A percentile compares a stretch with the other conserved stretches of the same genome.
These are phyloP conservation scores for Hemibagrus guttatus DNA, from an alignment of 2,797 vertebrate genomes.

Conservation along the genomic window DNA sequence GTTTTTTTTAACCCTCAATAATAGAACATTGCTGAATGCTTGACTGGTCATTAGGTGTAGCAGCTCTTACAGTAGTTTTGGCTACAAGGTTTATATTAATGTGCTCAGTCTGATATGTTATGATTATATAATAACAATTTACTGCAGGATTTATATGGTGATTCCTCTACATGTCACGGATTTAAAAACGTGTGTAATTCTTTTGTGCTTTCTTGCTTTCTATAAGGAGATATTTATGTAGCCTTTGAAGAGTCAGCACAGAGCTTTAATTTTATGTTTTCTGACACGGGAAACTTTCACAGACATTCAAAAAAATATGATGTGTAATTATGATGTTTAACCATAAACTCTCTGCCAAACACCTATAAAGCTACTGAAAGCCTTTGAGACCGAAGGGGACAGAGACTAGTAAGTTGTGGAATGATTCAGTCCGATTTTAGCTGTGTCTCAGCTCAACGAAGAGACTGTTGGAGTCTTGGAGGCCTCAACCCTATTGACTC, in stretches of 20 bases:
- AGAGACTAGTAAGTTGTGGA: too few relatives aligned
- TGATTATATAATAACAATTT: conserved; percentile 4
- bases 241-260: not conserved
- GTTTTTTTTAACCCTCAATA: not conserved
- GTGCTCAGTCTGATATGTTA: not conserved
- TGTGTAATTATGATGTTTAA: not conserved
- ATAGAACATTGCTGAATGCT: not conserved
- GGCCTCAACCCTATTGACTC: not conserved
- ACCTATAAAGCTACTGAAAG: not conserved
- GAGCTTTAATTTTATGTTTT: too few relatives aligned
- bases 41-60: not conserved
- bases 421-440: not conserved
- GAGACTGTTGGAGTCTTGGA: not conserved
- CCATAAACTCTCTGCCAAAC: not conserved
- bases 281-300: not conserved
- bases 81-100: not conserved
- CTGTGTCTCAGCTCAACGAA: not conserved
- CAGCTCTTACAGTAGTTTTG: not conserved
- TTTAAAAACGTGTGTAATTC: not conserved
- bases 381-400: not conserved
- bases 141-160: not conserved
- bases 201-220: not conserved
- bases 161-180: too few relatives aligned
- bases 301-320: not conserved
- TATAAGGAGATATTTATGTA: not conserved